phyloP scores from a whole-genome alignment of 1,140 invertebrate species.

The Leptoteleia sp. region DNA sequence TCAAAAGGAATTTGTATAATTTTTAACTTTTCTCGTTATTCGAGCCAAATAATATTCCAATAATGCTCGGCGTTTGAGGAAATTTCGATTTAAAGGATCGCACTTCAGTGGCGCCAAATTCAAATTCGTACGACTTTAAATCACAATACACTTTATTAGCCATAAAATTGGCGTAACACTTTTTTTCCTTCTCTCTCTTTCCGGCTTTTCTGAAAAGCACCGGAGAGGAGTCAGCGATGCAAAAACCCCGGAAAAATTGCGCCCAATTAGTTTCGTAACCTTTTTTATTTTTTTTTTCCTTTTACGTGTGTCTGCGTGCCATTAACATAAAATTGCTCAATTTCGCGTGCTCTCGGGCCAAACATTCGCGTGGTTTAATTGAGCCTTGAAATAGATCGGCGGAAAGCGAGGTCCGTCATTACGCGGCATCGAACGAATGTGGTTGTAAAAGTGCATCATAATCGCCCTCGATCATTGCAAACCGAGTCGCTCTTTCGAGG shows the following conservation, averaged over 20 bases:
- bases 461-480: constrained; percentile 52
- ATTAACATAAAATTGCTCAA: constrained; percentile 64
- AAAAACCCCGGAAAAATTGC: constrained; percentile 43
- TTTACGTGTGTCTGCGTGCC: constrained; percentile 40
- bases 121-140: not conserved
- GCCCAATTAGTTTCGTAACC: constrained; percentile 54
- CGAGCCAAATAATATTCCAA: too few species aligned
- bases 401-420: constrained; percentile 48
- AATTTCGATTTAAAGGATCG: too few species aligned
- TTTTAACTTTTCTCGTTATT: too few species aligned
- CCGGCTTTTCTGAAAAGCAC: too few species aligned
- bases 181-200: too few species aligned
- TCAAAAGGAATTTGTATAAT: too few species aligned
- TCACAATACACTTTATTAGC: not conserved
- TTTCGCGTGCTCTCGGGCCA: constrained; percentile 54
- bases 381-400: constrained; percentile 63
- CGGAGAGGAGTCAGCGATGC: constrained; percentile 2
- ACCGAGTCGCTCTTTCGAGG: too few species aligned
- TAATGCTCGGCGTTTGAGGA: too few species aligned
- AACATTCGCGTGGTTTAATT: constrained; percentile 61
- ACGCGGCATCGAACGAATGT: constrained; percentile 53
- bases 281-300: too few species aligned
- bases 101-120: constrained; percentile 2
- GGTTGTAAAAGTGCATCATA: constrained; percentile 64
- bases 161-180: not conserved